A percentile compares a stretch with the other conserved stretches of the same genome.
phyloP scores from a whole-genome alignment of 2,888 invertebrate genomes.

The Thymelicus lineola region DNA sequence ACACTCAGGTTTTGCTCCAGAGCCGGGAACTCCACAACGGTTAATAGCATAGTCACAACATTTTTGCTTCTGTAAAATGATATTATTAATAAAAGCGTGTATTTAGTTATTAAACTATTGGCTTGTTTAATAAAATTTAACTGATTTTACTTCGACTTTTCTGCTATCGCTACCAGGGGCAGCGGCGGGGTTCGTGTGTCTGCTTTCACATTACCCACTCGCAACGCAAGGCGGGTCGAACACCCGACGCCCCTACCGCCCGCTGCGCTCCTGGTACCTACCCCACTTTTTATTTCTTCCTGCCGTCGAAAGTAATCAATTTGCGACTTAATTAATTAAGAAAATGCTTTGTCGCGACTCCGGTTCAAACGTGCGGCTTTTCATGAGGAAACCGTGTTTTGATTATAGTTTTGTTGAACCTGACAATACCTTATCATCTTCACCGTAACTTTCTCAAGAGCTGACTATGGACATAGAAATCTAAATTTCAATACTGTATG shows the following conservation, averaged over 20 bases:
- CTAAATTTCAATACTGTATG: no score
- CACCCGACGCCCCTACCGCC: conserved; percentile 61
- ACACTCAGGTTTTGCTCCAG: no score
- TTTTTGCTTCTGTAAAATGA: no score
- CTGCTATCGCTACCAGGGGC: conserved; percentile 65
- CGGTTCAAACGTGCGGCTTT: conserved; percentile 42
- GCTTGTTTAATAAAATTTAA: neutral
- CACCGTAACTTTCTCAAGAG: no score
- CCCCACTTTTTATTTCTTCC: conserved; percentile 82
- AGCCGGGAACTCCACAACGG: no score
- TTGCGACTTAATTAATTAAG: conserved; percentile 84
- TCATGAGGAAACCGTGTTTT: conserved; percentile 40
- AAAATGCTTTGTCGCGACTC: conserved; percentile 64
- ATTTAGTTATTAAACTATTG: no score
- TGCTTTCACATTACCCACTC: conserved; percentile 85
- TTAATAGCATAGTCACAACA: no score
- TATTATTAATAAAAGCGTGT: no score
- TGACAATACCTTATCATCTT: no score
- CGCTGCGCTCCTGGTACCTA: conserved; percentile 72
- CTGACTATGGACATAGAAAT: no score
- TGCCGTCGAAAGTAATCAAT: conserved; percentile 84
- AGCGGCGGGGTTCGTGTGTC: conserved; percentile 84
- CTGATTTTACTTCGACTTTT: conserved; percentile 48
- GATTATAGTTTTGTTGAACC: conserved; percentile 33
- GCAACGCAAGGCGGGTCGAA: conserved; percentile 68